A percentile compares a stretch with the other conserved stretches of the same genome.
Evolutionary conservation across 2,797 vertebrate species (phyloP).

Genomic region (Hippocampus kuda): DNA sequence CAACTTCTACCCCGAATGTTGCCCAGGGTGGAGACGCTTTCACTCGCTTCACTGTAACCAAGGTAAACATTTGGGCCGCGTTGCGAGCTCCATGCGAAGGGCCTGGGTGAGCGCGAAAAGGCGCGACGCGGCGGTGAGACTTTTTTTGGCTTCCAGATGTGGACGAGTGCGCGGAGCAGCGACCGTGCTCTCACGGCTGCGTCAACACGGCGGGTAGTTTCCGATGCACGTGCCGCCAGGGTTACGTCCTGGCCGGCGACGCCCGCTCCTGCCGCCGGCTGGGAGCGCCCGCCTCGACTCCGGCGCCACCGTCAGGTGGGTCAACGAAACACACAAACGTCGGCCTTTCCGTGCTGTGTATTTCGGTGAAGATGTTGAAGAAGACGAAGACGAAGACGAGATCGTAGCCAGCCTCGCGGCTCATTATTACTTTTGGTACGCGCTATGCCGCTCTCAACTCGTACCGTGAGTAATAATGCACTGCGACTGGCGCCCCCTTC

Average conservation of each 20-base stretch:
- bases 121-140: neutral
- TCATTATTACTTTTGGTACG: slow-evolving; percentile 99
- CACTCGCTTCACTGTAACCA: slow-evolving; percentile 70
- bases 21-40: slow-evolving; percentile 77
- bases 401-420: slow-evolving; percentile 70
- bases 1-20: slow-evolving; percentile 66
- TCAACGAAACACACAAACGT: slow-evolving; percentile 47
- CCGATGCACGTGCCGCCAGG: slow-evolving; percentile 65
- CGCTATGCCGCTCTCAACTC: slow-evolving; percentile 99
- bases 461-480: slow-evolving; percentile 99
- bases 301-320: slow-evolving; percentile 29
- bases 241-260: slow-evolving; percentile 64
- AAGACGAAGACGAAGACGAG: slow-evolving; percentile 24
- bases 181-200: slow-evolving; percentile 71
- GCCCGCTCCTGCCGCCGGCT: slow-evolving; percentile 55
- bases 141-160: slow-evolving; percentile 65
- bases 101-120: neutral
- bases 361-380: neutral
- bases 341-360: slow-evolving; percentile 6
- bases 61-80: slow-evolving; percentile 60
- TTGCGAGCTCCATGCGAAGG: neutral
- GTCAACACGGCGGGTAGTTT: slow-evolving; percentile 77
- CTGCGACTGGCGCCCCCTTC: slow-evolving; percentile 70
- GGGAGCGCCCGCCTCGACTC: neutral
- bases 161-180: slow-evolving; percentile 71